Conservation (phyloP, 2,797 vertebrate species). For the Emys orbicularis region DNA sequence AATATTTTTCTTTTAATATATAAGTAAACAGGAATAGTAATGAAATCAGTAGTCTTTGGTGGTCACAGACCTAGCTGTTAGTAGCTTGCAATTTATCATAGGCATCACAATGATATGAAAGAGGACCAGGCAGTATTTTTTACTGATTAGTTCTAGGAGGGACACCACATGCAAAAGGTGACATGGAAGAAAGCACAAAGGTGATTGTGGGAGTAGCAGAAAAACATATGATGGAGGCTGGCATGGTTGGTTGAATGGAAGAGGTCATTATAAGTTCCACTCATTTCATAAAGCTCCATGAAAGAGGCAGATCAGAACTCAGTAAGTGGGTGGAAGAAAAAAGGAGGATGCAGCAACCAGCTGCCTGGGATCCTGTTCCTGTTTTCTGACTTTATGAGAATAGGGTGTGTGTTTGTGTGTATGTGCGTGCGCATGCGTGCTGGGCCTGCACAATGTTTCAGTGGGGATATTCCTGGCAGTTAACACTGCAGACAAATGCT, state of each 20-base stretch:
- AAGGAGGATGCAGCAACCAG: neutral
- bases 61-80: too few species aligned
- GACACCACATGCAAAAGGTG: neutral
- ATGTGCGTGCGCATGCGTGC: neutral
- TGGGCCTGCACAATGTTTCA: neutral
- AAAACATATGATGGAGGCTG: neutral
- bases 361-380: neutral
- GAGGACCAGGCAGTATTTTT: neutral
- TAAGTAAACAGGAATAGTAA: too few species aligned
- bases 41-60: too few species aligned
- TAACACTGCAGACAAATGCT: conserved; percentile 2
- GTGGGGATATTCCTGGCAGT: neutral
- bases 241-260: neutral
- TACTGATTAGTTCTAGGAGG: neutral
- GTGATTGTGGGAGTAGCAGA: neutral
- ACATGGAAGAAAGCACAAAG: neutral
- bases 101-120: neutral
- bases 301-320: neutral
- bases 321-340: neutral
- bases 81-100: too few species aligned
- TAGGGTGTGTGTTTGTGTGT: neutral
- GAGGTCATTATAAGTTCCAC: neutral
- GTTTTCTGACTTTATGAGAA: neutral
- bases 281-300: neutral
- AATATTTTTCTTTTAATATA: too few species aligned